Evolutionary conservation across 1,140 invertebrate species (phyloP).

Genomic region (Dufourea novaeangliae): DNA sequence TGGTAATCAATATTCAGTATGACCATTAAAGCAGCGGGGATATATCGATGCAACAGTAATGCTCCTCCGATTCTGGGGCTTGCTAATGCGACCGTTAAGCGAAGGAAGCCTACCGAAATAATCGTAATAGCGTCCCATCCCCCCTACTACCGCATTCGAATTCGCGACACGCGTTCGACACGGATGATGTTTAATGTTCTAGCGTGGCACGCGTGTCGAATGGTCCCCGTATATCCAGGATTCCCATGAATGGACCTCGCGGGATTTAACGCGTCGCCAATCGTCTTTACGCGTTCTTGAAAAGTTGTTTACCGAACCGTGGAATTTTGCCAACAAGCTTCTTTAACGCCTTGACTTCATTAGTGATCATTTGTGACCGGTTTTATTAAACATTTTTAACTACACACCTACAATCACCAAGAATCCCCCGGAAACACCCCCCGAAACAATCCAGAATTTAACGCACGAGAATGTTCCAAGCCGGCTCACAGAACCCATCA

Average conservation of each 20-base stretch:
- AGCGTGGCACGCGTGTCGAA: slow-evolving; percentile 14
- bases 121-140: slow-evolving; percentile 45
- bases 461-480: neutral
- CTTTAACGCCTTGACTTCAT: too few species aligned
- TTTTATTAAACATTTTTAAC: too few species aligned
- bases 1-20: slow-evolving; percentile 67
- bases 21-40: slow-evolving; percentile 57
- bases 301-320: neutral
- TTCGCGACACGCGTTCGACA: slow-evolving; percentile 50
- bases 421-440: too few species aligned
- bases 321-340: neutral
- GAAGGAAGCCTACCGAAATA: slow-evolving; percentile 49
- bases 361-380: too few species aligned
- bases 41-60: slow-evolving; percentile 50
- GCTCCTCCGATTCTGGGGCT: slow-evolving; percentile 32
- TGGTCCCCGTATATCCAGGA: neutral
- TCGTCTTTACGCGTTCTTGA: neutral
- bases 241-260: neutral
- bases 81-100: slow-evolving; percentile 45
- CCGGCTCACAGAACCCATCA: neutral
- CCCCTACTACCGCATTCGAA: slow-evolving; percentile 40
- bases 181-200: slow-evolving; percentile 43
- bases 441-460: too few species aligned
- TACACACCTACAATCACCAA: too few species aligned
- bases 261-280: neutral